Base-by-base conservation (phyloP, 2,888 invertebrate species). In the Sesia apiformis region DNA sequence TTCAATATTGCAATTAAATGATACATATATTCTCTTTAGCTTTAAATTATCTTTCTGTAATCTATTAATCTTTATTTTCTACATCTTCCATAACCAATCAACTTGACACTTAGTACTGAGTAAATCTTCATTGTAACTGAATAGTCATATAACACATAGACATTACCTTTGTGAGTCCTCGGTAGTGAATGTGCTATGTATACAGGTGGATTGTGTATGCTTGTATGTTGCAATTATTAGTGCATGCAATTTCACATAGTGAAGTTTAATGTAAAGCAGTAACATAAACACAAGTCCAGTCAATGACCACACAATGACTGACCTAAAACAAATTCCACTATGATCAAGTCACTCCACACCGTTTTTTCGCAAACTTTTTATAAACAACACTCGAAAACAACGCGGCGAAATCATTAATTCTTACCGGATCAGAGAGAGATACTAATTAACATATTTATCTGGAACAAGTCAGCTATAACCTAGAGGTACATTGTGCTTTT, bases 391-490 rank as follows among this genome's bases (percentile, higher is more conserved):
- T 5, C 46, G 46, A 46, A 8, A 50, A 4, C 38, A 6, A 38
- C 23, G 38, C 39, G 50, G 38, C 0, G 50, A 4, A 23, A 38
- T 3, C 7, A 50, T 39, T 50, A 50, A 23, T 39, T 50, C 38
- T 7, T 50, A 50, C 50, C 7, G 50, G 50, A 50, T 50, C 50
- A 50, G 50, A 50, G n/a, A 38, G 62, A 64, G 60, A 63, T 55
- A 58, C 63, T 71, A 68, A 68, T 80, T 76, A 72, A 62, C 74
- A 71, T 72, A 78, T 73, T 72, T 68, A 74, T 71, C 66, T 65
- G 69, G 72, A 74, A 76, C 76, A 74, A 72, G 69, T 68, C 70
- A 70, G 60, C 66, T 73, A 71, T 81, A 84, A 83, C 84, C 83
- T 80, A 77, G 62, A 76, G 75, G 74, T 77, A 78, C 75, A 69